Percentiles rank a stretch among this genome's conserved stretches.
phyloP scores from a whole-genome alignment of 2,797 vertebrate species.

The Rhinichthys osculus region DNA sequence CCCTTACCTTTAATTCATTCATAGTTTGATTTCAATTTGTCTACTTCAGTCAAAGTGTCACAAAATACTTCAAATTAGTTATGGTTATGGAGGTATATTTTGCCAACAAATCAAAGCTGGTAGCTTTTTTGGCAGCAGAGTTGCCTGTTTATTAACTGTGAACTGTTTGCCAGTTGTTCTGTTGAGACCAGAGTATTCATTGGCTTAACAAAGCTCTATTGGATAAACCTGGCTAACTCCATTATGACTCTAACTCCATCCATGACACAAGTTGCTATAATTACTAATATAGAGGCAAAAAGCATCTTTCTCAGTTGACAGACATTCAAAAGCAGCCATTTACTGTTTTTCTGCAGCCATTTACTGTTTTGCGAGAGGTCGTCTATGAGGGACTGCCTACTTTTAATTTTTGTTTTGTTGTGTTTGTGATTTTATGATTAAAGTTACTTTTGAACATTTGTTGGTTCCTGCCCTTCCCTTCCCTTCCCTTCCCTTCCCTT shows the following conservation, averaged over 20 bases:
- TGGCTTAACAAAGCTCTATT: neutral
- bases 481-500: too few relatives aligned
- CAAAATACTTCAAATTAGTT: conserved; percentile 14
- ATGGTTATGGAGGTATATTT: neutral
- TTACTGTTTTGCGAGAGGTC: neutral
- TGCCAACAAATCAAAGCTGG: conserved; percentile 23
- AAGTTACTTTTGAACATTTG: too few relatives aligned
- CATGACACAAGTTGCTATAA: neutral
- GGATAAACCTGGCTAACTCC: conserved; percentile 13
- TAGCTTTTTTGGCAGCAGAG: neutral
- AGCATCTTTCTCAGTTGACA: neutral
- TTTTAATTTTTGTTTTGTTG: too few relatives aligned
- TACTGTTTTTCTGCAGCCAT: neutral
- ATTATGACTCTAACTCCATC: neutral
- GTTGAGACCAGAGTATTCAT: neutral
- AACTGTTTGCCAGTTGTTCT: too few relatives aligned
- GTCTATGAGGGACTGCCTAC: too few relatives aligned
- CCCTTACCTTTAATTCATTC: conserved; percentile 5
- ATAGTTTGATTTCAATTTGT: conserved; percentile 11
- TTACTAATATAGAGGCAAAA: neutral
- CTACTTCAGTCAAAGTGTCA: neutral
- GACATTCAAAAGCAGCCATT: neutral
- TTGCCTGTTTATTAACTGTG: too few relatives aligned
- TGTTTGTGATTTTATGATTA: too few relatives aligned
- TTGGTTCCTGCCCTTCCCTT: too few relatives aligned